phyloP scores from a whole-genome alignment of 2,797 vertebrate genomes.

The Eupleurogrammus muticus region DNA sequence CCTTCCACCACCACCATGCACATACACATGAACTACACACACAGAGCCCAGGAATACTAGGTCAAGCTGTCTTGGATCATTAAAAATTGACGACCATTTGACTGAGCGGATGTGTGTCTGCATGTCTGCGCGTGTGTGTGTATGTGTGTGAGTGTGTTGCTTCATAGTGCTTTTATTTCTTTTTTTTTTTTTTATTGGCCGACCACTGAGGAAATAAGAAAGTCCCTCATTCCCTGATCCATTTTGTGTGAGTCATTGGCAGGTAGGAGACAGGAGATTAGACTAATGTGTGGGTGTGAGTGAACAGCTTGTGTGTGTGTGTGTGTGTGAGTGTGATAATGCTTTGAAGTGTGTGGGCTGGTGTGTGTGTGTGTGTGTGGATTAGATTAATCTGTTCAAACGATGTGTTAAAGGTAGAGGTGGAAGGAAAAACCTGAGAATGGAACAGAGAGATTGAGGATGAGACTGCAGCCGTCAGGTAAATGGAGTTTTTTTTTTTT shows the following conservation, averaged over 20 bases:
- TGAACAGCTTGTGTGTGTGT: conserved; percentile 10
- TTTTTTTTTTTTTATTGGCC: conserved; percentile 38
- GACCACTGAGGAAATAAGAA: conserved; percentile 62
- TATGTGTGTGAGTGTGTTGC: no score
- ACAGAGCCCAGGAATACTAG: conserved; percentile 60
- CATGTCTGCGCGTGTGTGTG: conserved; percentile 23
- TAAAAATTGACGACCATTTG: conserved; percentile 75
- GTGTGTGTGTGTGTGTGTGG: conserved; percentile 21
- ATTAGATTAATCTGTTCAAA: conserved; percentile 62
- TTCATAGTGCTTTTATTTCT: conserved; percentile 21
- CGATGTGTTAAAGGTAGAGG: conserved; percentile 37
- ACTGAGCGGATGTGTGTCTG: conserved; percentile 35
- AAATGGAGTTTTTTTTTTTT: conserved; percentile 9
- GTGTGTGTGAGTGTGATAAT: conserved; percentile 11
- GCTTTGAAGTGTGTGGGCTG: conserved; percentile 34
- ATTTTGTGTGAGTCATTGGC: conserved; percentile 64
- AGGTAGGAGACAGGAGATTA: conserved; percentile 68
- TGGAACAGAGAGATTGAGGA: conserved; percentile 39
- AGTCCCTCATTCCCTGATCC: conserved; percentile 67
- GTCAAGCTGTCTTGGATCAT: conserved; percentile 72
- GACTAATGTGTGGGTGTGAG: conserved; percentile 47
- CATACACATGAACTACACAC: conserved; percentile 31
- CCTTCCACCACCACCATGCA: conserved; percentile 8
- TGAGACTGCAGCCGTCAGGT: conserved; percentile 6
- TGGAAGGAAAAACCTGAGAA: conserved; percentile 45